Evolutionary conservation across 2,888 invertebrate species (phyloP).

Genomic region (Acrobasis repandana): DNA sequence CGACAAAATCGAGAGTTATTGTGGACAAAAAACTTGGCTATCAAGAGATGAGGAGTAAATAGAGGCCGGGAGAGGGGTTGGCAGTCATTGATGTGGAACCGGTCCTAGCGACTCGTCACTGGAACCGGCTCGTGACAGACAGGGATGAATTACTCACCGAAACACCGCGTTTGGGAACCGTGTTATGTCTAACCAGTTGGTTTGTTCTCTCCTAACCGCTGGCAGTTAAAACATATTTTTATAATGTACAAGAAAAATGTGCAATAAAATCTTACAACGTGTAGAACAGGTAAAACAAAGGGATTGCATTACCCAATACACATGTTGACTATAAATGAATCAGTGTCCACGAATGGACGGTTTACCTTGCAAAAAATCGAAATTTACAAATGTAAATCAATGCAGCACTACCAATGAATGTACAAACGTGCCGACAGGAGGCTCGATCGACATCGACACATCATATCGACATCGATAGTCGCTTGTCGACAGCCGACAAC

Average conservation of each 20-base stretch:
- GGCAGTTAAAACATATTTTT: no score
- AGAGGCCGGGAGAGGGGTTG: slow-evolving; percentile 62
- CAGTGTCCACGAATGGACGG: slow-evolving; percentile 23
- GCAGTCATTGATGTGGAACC: slow-evolving; percentile 80
- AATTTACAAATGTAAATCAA: slow-evolving; percentile 62
- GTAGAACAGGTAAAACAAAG: slow-evolving; percentile 2
- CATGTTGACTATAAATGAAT: slow-evolving; percentile 17
- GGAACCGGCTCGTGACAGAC: slow-evolving; percentile 70
- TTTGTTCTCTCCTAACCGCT: slow-evolving; percentile 15
- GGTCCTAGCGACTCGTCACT: slow-evolving; percentile 60
- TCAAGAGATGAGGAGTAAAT: slow-evolving; percentile 56
- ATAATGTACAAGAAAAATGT: neutral
- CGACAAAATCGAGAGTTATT: slow-evolving; percentile 70
- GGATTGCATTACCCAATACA: slow-evolving; percentile 4
- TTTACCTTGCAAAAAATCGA: slow-evolving; percentile 39
- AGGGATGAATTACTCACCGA: slow-evolving; percentile 73
- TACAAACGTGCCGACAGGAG: slow-evolving; percentile 77
- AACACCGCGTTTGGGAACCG: slow-evolving; percentile 57
- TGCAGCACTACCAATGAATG: slow-evolving; percentile 72
- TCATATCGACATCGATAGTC: slow-evolving; percentile 60
- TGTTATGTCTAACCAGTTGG: slow-evolving; percentile 42
- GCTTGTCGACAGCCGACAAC: slow-evolving; percentile 48
- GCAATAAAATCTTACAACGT: neutral
- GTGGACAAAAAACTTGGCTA: slow-evolving; percentile 54
- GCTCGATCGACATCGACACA: slow-evolving; percentile 69